These are phyloP conservation scores for Anisognathus igniventris DNA, from an alignment of 2,797 vertebrate genomes.

Conservation along the genomic window DNA sequence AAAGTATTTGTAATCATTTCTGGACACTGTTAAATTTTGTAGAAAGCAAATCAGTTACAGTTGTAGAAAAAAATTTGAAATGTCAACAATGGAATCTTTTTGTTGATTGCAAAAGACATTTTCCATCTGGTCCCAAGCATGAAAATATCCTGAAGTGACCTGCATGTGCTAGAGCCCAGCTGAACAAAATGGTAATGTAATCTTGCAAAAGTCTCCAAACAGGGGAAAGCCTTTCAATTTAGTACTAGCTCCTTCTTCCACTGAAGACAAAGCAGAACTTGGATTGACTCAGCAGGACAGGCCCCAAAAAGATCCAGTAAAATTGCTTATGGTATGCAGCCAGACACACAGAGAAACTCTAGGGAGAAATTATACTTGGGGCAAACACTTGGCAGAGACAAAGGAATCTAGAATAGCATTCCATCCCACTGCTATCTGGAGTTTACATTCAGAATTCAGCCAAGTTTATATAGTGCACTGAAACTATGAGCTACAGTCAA, in stretches of 20 bases:
- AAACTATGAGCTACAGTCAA: not conserved
- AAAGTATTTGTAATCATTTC: conserved; percentile 58
- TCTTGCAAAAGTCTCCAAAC: not conserved
- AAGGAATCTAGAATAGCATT: not conserved
- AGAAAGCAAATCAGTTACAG: conserved; percentile 63
- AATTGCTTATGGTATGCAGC: not conserved
- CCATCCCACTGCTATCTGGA: not conserved
- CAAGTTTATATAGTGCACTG: not conserved
- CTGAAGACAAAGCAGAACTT: not conserved
- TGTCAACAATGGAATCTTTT: conserved; percentile 49
- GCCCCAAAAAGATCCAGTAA: not conserved
- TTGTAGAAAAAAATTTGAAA: conserved; percentile 47
- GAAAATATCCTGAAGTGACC: conserved; percentile 61
- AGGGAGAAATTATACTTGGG: not conserved
- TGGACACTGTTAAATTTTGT: conserved; percentile 41
- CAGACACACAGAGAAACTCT: not conserved
- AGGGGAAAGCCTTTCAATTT: not conserved
- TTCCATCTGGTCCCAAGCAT: conserved; percentile 59
- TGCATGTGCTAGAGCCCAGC: not conserved
- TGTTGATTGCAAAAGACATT: conserved; percentile 57
- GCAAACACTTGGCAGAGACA: not conserved
- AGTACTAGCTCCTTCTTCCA: not conserved
- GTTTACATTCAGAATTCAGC: not conserved
- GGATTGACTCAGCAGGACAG: not conserved
- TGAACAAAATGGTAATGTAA: conserved; percentile 20